A percentile compares a stretch with the other conserved stretches of the same genome.
Conservation (phyloP, 2,797 vertebrate species). For the Argyrosomus regius region DNA sequence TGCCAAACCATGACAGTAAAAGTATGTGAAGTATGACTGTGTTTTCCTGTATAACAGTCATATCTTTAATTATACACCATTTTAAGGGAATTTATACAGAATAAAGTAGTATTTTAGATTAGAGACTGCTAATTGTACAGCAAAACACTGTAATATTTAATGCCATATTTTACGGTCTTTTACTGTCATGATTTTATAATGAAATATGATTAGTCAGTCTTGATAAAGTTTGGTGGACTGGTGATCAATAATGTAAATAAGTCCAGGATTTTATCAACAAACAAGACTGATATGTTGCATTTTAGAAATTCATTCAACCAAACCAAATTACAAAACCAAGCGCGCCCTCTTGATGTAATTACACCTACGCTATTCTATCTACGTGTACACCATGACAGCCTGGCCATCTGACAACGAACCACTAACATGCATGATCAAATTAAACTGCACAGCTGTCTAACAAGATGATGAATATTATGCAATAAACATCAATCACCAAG, state of each 20-base stretch:
- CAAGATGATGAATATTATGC: constrained; percentile 26
- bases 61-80: too few species aligned
- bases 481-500: constrained; percentile 35
- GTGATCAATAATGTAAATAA: not conserved
- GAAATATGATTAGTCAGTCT: not conserved
- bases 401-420: not conserved
- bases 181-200: too few species aligned
- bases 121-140: too few species aligned
- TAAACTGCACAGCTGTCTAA: not conserved
- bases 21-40: too few species aligned
- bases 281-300: not conserved
- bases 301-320: not conserved
- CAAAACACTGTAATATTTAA: too few species aligned
- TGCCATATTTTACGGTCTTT: too few species aligned
- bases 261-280: not conserved
- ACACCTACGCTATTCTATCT: not conserved
- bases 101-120: too few species aligned
- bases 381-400: not conserved
- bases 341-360: not conserved
- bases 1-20: too few species aligned
- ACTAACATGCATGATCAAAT: not conserved
- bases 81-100: too few species aligned
- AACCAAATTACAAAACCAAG: not conserved
- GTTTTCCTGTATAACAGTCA: too few species aligned
- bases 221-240: not conserved